phyloP scores from a whole-genome alignment of 2,113 vertebrate species.

The Argyrosomus japonicus region DNA sequence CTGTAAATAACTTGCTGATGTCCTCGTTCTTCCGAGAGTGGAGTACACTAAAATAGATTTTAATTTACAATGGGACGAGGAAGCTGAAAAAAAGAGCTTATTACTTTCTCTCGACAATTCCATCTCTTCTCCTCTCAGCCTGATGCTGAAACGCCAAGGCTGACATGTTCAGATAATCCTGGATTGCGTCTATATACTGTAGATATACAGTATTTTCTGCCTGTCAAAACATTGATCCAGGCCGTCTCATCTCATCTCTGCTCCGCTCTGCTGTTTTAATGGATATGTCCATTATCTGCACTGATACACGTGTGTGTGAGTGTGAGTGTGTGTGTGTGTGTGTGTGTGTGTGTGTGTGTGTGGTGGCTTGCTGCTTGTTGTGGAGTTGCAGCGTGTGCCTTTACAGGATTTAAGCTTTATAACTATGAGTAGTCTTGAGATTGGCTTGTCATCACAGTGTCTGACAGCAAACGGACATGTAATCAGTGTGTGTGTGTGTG shows the following conservation, averaged over 20 bases:
- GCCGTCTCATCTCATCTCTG: conserved; percentile 9
- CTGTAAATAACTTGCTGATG: conserved; percentile 60
- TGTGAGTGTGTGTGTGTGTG: conserved; percentile 13
- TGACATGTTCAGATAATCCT: conserved; percentile 47
- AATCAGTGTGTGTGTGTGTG: conserved; percentile 3
- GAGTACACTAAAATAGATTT: conserved; percentile 58
- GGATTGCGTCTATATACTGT: conserved; percentile 12
- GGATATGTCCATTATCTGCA: conserved; percentile 40
- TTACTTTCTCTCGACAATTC: conserved; percentile 24
- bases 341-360: not conserved
- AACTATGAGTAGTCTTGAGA: not conserved
- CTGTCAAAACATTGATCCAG: conserved; percentile 30
- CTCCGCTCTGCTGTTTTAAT: conserved; percentile 41
- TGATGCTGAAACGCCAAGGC: not conserved
- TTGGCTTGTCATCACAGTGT: not conserved
- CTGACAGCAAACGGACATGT: not conserved
- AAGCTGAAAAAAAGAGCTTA: conserved; percentile 16
- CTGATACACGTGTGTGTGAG: not conserved
- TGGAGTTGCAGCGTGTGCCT: not conserved
- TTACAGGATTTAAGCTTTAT: not conserved
- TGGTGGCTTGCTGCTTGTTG: not conserved
- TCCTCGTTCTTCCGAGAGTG: conserved; percentile 38
- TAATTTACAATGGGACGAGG: conserved; percentile 41
- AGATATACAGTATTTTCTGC: conserved; percentile 16
- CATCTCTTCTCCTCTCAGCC: conserved; percentile 4